Conservation (phyloP, 2,113 vertebrate genomes). For the Macrotus californicus region DNA sequence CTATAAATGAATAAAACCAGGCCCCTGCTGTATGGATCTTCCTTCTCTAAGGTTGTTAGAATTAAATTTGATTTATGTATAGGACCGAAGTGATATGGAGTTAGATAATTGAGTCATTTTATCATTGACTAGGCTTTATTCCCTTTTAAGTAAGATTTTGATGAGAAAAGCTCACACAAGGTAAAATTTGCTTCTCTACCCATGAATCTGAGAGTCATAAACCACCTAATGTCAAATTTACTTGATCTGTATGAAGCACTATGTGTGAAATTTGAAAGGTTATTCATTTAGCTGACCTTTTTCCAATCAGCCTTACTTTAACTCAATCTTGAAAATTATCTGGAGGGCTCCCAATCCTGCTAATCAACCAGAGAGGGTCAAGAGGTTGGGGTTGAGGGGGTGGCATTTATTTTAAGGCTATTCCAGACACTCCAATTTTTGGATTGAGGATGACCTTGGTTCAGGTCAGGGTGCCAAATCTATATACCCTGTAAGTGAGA, state of each 20-base stretch:
- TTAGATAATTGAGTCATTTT: background rate
- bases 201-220: background rate
- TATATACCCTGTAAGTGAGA: background rate
- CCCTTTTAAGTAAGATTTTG: background rate
- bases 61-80: background rate
- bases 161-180: background rate
- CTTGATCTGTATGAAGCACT: background rate
- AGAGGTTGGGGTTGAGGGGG: background rate
- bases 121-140: background rate
- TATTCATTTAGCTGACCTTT: background rate
- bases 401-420: background rate
- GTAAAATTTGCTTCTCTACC: conserved; percentile 12
- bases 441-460: background rate
- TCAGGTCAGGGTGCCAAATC: background rate
- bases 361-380: background rate
- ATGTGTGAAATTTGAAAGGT: background rate
- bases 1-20: background rate
- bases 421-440: background rate
- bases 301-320: background rate
- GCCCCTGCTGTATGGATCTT: background rate
- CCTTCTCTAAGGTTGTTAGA: background rate
- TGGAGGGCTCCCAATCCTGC: background rate
- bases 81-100: background rate
- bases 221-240: background rate
- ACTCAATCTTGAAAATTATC: background rate